Conservation (phyloP, 2,888 invertebrate species). For the Limnephilus marmoratus region DNA sequence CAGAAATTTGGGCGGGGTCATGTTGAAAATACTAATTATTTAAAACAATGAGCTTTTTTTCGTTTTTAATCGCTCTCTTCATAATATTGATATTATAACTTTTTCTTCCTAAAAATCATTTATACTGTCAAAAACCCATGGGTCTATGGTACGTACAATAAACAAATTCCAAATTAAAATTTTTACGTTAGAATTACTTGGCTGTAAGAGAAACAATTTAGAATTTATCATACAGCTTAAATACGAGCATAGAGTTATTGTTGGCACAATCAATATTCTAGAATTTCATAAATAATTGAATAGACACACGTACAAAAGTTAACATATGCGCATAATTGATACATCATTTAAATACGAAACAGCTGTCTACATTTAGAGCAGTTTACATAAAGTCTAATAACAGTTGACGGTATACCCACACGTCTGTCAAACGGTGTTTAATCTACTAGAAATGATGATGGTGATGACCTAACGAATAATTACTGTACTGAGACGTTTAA, state of each 20-base stretch:
- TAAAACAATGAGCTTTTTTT: too few species aligned
- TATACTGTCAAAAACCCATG: too few species aligned
- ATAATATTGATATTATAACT: too few species aligned
- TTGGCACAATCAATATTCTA: neutral
- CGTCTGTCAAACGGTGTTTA: neutral
- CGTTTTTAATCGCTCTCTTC: too few species aligned
- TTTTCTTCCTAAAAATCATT: too few species aligned
- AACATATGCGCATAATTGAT: neutral
- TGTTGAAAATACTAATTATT: too few species aligned
- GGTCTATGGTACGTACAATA: too few species aligned
- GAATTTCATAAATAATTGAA: neutral
- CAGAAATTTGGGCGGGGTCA: too few species aligned
- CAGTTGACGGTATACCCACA: neutral
- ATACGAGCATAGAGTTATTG: neutral
- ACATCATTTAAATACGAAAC: neutral
- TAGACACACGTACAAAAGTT: neutral
- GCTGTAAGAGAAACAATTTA: neutral
- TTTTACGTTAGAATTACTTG: too few species aligned
- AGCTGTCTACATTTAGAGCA: neutral
- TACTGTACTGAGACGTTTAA: neutral
- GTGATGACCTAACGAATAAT: neutral
- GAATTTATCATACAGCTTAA: neutral
- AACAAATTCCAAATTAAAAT: neutral
- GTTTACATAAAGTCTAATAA: neutral
- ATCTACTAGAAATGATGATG: neutral